Conservation (phyloP, 2,888 invertebrate species). For the Nephrocerus scutellatus region DNA sequence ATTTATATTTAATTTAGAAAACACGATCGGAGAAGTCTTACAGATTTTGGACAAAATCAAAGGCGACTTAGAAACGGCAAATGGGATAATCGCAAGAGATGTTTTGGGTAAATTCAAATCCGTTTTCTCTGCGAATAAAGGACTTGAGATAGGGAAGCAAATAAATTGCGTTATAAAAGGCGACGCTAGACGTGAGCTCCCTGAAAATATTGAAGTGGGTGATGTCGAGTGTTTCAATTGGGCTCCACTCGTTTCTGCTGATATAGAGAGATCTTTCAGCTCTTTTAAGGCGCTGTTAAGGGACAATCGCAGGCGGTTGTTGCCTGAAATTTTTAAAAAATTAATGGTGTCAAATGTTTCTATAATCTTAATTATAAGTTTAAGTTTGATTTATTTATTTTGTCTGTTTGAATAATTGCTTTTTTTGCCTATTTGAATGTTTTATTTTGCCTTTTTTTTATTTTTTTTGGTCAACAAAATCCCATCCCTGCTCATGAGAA, state of each 20-base stretch:
- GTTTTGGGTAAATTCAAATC: constrained; percentile 5
- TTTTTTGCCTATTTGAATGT: too few species aligned
- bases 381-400: too few species aligned
- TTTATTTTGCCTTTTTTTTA: too few species aligned
- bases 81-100: neutral
- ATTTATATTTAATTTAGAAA: neutral
- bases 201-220: constrained; percentile 6
- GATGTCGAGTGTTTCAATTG: constrained; percentile 2
- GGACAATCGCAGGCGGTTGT: constrained; percentile 8
- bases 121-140: constrained; percentile 3
- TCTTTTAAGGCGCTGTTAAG: constrained; percentile 8
- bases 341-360: too few species aligned
- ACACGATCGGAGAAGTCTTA: constrained; percentile 3
- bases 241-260: too few species aligned
- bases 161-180: constrained; percentile 5
- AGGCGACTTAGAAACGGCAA: neutral
- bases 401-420: too few species aligned
- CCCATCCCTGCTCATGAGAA: too few species aligned
- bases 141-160: constrained; percentile 1
- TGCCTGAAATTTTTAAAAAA: constrained; percentile 8
- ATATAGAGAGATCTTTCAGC: constrained; percentile 5
- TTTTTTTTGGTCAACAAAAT: too few species aligned
- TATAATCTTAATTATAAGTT: too few species aligned
- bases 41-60: constrained; percentile 4
- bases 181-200: neutral